Conservation (phyloP, 2,797 vertebrate genomes). For the Schizothorax lantsangensis region DNA sequence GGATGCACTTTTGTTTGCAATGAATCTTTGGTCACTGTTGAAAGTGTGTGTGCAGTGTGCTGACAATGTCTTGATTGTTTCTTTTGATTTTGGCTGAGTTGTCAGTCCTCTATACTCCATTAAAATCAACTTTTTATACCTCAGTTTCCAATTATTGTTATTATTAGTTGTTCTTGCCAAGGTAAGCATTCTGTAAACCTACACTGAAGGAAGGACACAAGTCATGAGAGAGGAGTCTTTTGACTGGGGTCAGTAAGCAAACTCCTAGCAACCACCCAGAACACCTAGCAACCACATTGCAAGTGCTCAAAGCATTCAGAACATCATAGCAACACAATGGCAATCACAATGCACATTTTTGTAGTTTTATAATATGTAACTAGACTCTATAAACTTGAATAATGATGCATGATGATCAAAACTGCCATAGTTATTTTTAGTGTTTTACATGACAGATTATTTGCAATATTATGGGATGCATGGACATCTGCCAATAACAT, state of each 20-base stretch:
- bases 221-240: not conserved
- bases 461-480: not conserved
- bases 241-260: not conserved
- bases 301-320: not conserved
- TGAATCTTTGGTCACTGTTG: not conserved
- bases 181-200: not conserved
- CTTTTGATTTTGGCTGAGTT: constrained; percentile 10
- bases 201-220: not conserved
- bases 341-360: not conserved
- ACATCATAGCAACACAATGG: not conserved
- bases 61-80: constrained; percentile 10
- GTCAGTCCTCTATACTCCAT: constrained; percentile 16
- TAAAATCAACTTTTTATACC: constrained; percentile 46
- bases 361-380: not conserved
- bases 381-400: not conserved
- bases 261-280: not conserved
- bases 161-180: not conserved
- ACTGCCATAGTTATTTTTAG: not conserved
- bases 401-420: not conserved
- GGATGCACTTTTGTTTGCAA: not conserved
- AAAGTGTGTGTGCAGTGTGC: constrained; percentile 3
- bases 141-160: not conserved
- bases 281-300: not conserved
- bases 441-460: not conserved
- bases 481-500: not conserved